Conservation (phyloP, 2,888 invertebrate genomes). For the Dicroscelio sp. region DNA sequence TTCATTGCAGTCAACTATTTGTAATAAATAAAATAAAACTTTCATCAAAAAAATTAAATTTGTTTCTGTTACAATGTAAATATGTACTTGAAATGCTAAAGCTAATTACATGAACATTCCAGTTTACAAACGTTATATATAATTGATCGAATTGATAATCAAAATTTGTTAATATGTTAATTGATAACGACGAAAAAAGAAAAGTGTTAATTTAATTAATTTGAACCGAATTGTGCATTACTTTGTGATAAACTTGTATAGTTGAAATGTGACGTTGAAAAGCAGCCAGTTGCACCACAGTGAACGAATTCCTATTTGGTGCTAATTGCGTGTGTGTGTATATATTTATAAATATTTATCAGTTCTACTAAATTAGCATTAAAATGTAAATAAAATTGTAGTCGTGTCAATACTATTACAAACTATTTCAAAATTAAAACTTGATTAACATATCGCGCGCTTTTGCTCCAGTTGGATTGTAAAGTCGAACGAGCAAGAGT, state of each 20-base stretch:
- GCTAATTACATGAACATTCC: not conserved
- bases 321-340: conserved; percentile 89
- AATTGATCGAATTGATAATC: too few relatives aligned
- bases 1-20: too few relatives aligned
- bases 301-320: conserved; percentile 88
- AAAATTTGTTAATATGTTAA: not conserved
- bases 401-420: conserved; percentile 73
- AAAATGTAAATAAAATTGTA: conserved; percentile 83
- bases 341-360: conserved; percentile 88
- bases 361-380: conserved; percentile 79
- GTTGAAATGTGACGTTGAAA: conserved; percentile 51
- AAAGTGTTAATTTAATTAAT: conserved; percentile 23
- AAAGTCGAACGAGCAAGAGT: conserved; percentile 77
- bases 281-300: conserved; percentile 77
- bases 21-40: too few relatives aligned
- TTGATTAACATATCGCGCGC: conserved; percentile 85
- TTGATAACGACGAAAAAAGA: conserved; percentile 6
- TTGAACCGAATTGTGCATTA: conserved; percentile 52
- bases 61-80: conserved; percentile 20
- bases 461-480: conserved; percentile 83
- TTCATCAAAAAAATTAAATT: not conserved
- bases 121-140: too few relatives aligned
- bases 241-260: conserved; percentile 76
- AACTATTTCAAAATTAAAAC: conserved; percentile 79
- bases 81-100: conserved; percentile 29